Evolutionary conservation across 2,888 invertebrate genomes (phyloP).

Genomic region (Drosophila lacicola): DNA sequence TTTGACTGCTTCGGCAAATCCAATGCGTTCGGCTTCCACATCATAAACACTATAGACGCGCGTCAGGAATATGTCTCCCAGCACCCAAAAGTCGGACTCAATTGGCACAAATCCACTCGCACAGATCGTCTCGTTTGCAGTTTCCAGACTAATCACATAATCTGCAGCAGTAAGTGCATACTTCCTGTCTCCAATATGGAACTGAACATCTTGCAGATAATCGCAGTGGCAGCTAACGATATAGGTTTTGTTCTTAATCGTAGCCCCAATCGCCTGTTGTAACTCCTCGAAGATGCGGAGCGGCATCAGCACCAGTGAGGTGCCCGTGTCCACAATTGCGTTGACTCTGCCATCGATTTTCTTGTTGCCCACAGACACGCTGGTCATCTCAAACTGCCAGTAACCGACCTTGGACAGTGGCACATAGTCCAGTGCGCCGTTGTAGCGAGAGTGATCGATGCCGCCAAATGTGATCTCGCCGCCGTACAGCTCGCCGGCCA

Average conservation of each 20-base stretch:
- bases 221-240: constrained; percentile 25
- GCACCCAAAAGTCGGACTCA: constrained; percentile 49
- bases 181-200: constrained; percentile 35
- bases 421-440: constrained; percentile 47
- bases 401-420: constrained; percentile 36
- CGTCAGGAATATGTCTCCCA: constrained; percentile 63
- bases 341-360: constrained; percentile 8
- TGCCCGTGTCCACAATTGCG: constrained; percentile 63
- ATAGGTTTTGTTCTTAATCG: constrained; percentile 3
- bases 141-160: constrained; percentile 38
- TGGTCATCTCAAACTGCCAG: constrained; percentile 50
- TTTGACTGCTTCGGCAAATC: constrained; percentile 43
- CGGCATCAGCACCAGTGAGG: constrained; percentile 54
- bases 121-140: constrained; percentile 23
- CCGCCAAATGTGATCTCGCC: constrained; percentile 63
- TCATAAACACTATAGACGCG: constrained; percentile 64
- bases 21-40: constrained; percentile 38
- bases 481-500: constrained; percentile 15
- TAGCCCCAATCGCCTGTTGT: constrained; percentile 22
- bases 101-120: constrained; percentile 41
- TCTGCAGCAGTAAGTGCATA: constrained; percentile 32
- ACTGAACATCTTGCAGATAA: constrained; percentile 31
- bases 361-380: constrained; percentile 24
- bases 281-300: constrained; percentile 18
- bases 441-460: constrained; percentile 32